These are phyloP conservation scores for Paracanthobrama guichenoti DNA, from an alignment of 2,113 vertebrate species.

Conservation along the genomic window DNA sequence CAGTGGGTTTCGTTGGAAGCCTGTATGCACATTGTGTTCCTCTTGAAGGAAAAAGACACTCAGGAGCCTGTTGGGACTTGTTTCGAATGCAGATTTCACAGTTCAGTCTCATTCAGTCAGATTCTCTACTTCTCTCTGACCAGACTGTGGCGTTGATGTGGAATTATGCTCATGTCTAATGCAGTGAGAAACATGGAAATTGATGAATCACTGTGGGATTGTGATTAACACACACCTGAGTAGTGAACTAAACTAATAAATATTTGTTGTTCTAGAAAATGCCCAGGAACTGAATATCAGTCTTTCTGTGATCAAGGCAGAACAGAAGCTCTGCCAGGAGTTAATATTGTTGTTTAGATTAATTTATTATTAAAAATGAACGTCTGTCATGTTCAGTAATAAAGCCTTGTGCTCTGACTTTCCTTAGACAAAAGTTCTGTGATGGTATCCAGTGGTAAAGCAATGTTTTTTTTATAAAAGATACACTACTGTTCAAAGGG, in stretches of 20 bases:
- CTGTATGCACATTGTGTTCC: background rate
- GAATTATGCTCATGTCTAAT: conserved; percentile 7
- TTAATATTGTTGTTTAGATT: background rate
- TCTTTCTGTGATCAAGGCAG: background rate
- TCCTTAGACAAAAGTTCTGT: background rate
- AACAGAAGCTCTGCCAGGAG: background rate
- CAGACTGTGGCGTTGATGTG: background rate
- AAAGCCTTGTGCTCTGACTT: background rate
- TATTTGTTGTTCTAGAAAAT: background rate
- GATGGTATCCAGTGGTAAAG: background rate
- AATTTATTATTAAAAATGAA: background rate
- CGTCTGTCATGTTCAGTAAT: background rate
- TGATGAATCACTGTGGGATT: conserved; percentile 4
- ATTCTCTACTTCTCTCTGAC: background rate
- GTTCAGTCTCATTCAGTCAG: background rate
- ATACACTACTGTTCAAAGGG: background rate
- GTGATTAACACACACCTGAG: conserved; percentile 12
- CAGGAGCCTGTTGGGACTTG: conserved; percentile 10
- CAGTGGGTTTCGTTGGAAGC: background rate
- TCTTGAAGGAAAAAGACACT: background rate
- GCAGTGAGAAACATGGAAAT: background rate
- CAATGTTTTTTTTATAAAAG: background rate
- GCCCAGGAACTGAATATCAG: background rate
- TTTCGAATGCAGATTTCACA: background rate
- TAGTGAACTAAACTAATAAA: background rate